Evolutionary conservation across 2,113 vertebrate species (phyloP).

Genomic region (Hassar affinis): DNA sequence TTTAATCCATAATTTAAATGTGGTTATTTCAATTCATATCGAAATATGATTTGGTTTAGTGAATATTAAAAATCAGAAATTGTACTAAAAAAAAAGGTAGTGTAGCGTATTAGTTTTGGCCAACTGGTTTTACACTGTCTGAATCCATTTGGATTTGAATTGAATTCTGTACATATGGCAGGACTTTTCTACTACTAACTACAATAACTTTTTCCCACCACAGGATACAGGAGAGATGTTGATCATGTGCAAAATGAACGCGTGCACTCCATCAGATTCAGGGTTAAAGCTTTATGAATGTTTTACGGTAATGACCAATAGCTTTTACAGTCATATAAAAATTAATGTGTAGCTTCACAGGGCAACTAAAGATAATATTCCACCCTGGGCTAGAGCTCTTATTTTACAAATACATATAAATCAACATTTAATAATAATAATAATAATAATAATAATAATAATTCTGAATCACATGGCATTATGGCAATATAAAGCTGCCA

Average conservation of each 20-base stretch:
- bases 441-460: constrained; percentile 46
- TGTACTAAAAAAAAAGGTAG: not conserved
- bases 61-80: not conserved
- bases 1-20: too few species aligned
- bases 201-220: not conserved
- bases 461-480: constrained; percentile 47
- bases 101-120: not conserved
- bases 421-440: constrained; percentile 57
- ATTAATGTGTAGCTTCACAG: constrained; percentile 64
- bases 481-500: constrained; percentile 66
- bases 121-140: not conserved
- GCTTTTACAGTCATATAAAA: constrained; percentile 75
- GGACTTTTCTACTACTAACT: not conserved
- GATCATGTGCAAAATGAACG: not conserved
- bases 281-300: constrained; percentile 61
- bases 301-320: constrained; percentile 72
- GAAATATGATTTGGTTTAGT: too few species aligned
- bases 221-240: not conserved
- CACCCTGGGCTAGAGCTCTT: constrained; percentile 59
- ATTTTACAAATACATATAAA: constrained; percentile 76
- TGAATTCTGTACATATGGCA: not conserved
- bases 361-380: constrained; percentile 66
- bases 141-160: not conserved
- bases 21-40: too few species aligned
- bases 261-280: constrained; percentile 26